A percentile compares a stretch with the other conserved stretches of the same genome.
Evolutionary conservation across 35 echinoderm and acorn worm genomes (phyloP).

Genomic region (Hemicentrotus pulcherrimus): DNA sequence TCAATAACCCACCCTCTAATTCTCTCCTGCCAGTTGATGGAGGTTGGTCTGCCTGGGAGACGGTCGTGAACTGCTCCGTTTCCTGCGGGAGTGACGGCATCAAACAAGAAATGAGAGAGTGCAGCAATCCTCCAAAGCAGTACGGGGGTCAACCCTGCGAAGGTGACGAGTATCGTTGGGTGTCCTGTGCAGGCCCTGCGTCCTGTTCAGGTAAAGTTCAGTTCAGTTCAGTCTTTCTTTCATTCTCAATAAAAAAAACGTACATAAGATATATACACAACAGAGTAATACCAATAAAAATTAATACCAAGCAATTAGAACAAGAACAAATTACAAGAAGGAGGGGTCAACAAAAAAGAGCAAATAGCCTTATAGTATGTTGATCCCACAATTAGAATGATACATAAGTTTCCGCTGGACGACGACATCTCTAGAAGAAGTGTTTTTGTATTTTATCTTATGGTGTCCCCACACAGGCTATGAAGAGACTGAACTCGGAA

Average conservation of each 20-base stretch:
- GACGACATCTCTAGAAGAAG: too few species aligned
- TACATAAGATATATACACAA: too few species aligned
- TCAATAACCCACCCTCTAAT: neutral
- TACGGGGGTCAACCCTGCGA: constrained; percentile 69
- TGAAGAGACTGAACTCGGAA: constrained; percentile 71
- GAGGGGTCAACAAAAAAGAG: too few species aligned
- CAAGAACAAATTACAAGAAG: too few species aligned
- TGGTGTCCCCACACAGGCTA: constrained; percentile 26
- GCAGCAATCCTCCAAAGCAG: constrained; percentile 67
- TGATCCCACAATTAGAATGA: neutral
- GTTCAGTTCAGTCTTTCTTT: too few species aligned
- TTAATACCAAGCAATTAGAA: too few species aligned
- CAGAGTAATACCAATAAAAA: too few species aligned
- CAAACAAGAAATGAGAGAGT: constrained; percentile 52
- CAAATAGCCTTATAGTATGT: neutral
- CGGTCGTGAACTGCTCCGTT: constrained; percentile 54
- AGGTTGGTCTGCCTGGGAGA: constrained; percentile 61
- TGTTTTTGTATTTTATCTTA: neutral
- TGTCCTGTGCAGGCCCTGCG: neutral
- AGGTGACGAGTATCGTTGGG: constrained; percentile 50
- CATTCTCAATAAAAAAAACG: too few species aligned
- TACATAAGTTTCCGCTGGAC: too few species aligned
- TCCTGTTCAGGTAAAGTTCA: constrained; percentile 43
- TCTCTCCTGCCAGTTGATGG: constrained; percentile 69
- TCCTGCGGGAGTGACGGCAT: constrained; percentile 66